Percentiles rank a stretch among this genome's conserved stretches.
Conservation (phyloP, 2,888 invertebrate species). For the Panopea generosa region DNA sequence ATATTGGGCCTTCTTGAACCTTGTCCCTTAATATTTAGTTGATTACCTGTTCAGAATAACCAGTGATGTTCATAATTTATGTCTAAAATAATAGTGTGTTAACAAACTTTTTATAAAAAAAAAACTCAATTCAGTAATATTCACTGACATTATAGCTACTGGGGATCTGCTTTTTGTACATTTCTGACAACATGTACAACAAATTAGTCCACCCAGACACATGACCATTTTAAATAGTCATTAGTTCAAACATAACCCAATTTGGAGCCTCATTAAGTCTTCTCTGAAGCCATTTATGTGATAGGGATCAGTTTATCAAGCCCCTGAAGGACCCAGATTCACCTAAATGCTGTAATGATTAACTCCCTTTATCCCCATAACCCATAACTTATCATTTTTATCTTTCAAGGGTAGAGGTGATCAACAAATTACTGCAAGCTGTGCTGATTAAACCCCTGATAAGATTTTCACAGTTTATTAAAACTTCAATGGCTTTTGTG, state of each 20-base stretch:
- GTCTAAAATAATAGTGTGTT: too few species aligned
- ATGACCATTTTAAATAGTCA: too few species aligned
- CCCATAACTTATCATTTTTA: conserved; percentile 32
- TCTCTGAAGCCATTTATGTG: conserved; percentile 27
- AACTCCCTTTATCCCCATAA: conserved; percentile 34
- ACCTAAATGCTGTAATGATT: conserved; percentile 43
- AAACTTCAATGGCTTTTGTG: background rate
- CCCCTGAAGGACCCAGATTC: conserved; percentile 32
- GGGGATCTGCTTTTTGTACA: too few species aligned
- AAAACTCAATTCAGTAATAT: too few species aligned
- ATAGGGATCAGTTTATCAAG: conserved; percentile 41
- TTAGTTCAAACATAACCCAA: background rate
- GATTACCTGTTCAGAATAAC: too few species aligned
- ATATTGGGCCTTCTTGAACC: too few species aligned
- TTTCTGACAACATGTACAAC: too few species aligned
- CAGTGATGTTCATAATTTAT: too few species aligned
- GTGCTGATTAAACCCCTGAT: conserved; percentile 16
- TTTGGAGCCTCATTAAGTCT: conserved; percentile 27
- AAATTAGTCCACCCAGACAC: too few species aligned
- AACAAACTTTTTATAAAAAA: too few species aligned
- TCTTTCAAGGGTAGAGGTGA: conserved; percentile 23
- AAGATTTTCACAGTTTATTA: conserved; percentile 32
- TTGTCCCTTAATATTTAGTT: too few species aligned
- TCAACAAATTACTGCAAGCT: conserved; percentile 30
- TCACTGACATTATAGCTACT: too few species aligned